Evolutionary conservation across 2,888 invertebrate species (phyloP), one percentile per base, ranked within the genome.

Genomic region (Lasiommata megera): DNA sequence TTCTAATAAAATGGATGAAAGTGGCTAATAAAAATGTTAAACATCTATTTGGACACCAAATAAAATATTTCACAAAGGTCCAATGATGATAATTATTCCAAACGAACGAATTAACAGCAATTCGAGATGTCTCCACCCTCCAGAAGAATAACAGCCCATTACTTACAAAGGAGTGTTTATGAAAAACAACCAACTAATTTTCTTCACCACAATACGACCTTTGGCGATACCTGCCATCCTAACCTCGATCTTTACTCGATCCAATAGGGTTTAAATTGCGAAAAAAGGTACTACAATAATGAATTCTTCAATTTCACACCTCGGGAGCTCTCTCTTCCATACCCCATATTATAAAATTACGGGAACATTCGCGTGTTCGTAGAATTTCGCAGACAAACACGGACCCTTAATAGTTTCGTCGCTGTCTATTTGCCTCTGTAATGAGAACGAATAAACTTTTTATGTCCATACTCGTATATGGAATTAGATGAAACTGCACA

Each of bases 281-380:
- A 47, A 44, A 16, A 1, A 3, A 12, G 7, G 9, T 54, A 0
- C 17, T 44, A 48, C 48, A 56, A 62, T 66, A 66, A 66, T 63
- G 62, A 65, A 60, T 63, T 61, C 67, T 56, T 58, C 54, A 55
- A 62, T 62, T 67, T 66, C 59, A 64, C 63, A 67, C 64, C 62
- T 66, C 56, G 54, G 38, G 61, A 62, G 62, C 63, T 62, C 31
- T 43, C 36, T 60, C 37, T 12, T 28, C 8, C 58, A 29, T 44
- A 47, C 48, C 53, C 51, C 46, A 9, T 55, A 51, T 54, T 55
- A 51, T 54, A 52, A 31, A 40, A 41, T 41, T 23, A 52, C 31
- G 31, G 41, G 41, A 31, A 51, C 29, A 14, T 46, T 47, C 14
- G 17, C 16, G 28, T 58, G 28, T 46, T 16, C 41, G 29, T 31